These are phyloP conservation scores for Proctacanthus coquilletti DNA, from an alignment of 1,140 invertebrate genomes.

Conservation along the genomic window DNA sequence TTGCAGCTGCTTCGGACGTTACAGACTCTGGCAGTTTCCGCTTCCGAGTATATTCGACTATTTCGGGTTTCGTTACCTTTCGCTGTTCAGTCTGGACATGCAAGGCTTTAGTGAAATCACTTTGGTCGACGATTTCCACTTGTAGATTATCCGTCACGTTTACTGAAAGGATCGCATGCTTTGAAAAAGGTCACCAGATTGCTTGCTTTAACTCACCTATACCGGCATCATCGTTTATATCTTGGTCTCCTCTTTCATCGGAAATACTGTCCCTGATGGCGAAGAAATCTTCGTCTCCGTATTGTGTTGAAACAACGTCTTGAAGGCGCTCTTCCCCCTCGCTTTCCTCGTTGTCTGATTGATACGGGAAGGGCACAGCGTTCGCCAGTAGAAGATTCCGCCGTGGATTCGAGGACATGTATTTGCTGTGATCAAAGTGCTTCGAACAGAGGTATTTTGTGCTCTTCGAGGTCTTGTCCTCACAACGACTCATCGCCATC, in stretches of 20 bases:
- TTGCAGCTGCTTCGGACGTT: too few relatives aligned
- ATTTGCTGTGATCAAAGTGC: constrained; percentile 17
- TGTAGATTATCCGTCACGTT: not conserved
- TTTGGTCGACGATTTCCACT: not conserved
- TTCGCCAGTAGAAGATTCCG: constrained; percentile 14
- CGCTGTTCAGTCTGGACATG: too few relatives aligned
- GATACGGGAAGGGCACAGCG: constrained; percentile 16
- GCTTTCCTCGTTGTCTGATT: not conserved
- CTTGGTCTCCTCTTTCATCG: constrained; percentile 1
- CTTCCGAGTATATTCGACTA: too few relatives aligned
- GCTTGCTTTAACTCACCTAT: not conserved
- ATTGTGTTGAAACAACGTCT: not conserved
- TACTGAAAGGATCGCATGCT: not conserved
- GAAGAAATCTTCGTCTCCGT: not conserved
- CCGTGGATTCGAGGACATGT: constrained; percentile 11
- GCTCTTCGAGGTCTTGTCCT: constrained; percentile 9
- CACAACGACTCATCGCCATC: constrained; percentile 13
- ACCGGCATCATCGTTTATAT: too few relatives aligned
- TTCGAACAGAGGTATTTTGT: constrained; percentile 15
- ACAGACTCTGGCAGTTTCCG: too few relatives aligned
- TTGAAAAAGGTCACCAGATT: not conserved
- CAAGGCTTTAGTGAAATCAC: too few relatives aligned
- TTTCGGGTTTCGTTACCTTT: not conserved
- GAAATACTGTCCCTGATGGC: too few relatives aligned
- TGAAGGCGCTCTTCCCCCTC: constrained; percentile 1